These are phyloP conservation scores for Aphidoletes aphidimyza DNA, from an alignment of 2,888 invertebrate genomes.

Conservation along the genomic window DNA sequence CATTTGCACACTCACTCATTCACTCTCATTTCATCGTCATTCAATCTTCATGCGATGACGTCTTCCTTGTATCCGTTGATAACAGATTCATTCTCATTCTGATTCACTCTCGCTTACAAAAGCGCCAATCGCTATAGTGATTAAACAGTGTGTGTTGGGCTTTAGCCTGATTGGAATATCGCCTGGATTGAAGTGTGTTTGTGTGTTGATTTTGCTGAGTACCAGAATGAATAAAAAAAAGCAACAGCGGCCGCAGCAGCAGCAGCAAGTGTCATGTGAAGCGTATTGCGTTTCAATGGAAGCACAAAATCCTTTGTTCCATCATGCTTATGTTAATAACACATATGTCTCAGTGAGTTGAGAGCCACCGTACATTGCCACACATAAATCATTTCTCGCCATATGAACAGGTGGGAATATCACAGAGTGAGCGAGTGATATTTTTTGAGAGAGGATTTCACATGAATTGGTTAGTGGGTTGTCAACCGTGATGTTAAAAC, in stretches of 20 bases:
- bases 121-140: conserved; percentile 1
- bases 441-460: neutral
- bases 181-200: neutral
- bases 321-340: neutral
- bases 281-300: conserved; percentile 29
- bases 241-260: too few species aligned
- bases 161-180: neutral
- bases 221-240: too few species aligned
- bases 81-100: neutral
- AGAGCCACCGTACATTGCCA: neutral
- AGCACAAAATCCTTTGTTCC: conserved; percentile 24
- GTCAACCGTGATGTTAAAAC: conserved; percentile 33
- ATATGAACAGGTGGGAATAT: too few species aligned
- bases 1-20: too few species aligned
- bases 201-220: neutral
- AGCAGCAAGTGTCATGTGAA: conserved; percentile 32
- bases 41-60: conserved; percentile 20
- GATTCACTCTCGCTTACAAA: too few species aligned
- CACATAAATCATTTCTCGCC: neutral
- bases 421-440: too few species aligned
- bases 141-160: neutral
- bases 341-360: too few species aligned
- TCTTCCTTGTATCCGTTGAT: neutral
- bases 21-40: too few species aligned
- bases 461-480: conserved; percentile 1